Percentiles rank a stretch among this genome's conserved stretches.
phyloP scores from a whole-genome alignment of 2,888 invertebrate genomes.

The Euzetes globulus region DNA sequence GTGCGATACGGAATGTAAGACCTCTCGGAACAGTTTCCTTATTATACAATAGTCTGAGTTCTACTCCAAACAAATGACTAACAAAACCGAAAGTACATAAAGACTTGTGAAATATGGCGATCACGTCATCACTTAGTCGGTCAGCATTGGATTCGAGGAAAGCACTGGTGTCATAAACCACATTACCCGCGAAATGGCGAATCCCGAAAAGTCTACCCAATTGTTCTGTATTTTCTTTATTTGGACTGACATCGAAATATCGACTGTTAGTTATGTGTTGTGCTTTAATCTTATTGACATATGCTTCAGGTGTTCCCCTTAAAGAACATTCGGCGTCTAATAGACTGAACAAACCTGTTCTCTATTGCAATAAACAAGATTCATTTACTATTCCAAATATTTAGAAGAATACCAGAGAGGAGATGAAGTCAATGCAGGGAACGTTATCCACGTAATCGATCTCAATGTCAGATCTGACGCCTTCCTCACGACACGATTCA shows the following conservation, averaged over 20 bases:
- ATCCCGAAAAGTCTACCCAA: constrained; percentile 67
- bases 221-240: constrained; percentile 38
- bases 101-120: constrained; percentile 83
- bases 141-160: constrained; percentile 88
- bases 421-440: constrained; percentile 89
- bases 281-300: constrained; percentile 68
- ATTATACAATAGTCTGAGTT: constrained; percentile 71
- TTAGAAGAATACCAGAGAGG: constrained; percentile 60
- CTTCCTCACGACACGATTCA: constrained; percentile 87
- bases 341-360: constrained; percentile 83
- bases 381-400: neutral
- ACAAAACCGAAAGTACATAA: constrained; percentile 94
- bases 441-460: constrained; percentile 92
- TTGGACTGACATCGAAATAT: constrained; percentile 47
- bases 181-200: constrained; percentile 78
- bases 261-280: constrained; percentile 71
- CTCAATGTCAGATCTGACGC: constrained; percentile 77
- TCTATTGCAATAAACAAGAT: constrained; percentile 47
- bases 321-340: constrained; percentile 85
- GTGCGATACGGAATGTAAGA: constrained; percentile 77
- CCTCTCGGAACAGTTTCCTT: constrained; percentile 60
- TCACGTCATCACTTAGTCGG: constrained; percentile 68
- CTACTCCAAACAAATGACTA: constrained; percentile 86
- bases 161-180: constrained; percentile 78
- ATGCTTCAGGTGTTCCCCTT: constrained; percentile 67